These are phyloP conservation scores for Zaprionus lineosus DNA, from an alignment of 2,888 invertebrate genomes.

Conservation along the genomic window DNA sequence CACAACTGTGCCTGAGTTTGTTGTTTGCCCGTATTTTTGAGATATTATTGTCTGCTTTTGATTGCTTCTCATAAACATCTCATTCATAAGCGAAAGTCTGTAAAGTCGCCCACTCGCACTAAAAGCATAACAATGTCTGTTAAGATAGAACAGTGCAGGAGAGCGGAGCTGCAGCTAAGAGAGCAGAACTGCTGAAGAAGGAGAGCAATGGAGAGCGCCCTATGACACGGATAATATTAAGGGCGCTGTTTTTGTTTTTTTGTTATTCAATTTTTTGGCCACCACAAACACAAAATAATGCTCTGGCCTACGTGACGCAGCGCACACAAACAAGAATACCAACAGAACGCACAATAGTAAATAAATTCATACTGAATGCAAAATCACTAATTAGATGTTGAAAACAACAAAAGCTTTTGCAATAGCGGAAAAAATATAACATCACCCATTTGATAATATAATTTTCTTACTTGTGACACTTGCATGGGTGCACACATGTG, in stretches of 20 bases:
- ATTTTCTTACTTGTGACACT: slow-evolving; percentile 6
- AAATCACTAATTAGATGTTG: slow-evolving; percentile 22
- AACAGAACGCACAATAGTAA: slow-evolving; percentile 48
- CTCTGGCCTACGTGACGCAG: slow-evolving; percentile 60
- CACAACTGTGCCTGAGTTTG: slow-evolving; percentile 9
- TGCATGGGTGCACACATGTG: slow-evolving; percentile 12
- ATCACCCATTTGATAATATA: not conserved
- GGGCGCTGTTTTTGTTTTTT: slow-evolving; percentile 36
- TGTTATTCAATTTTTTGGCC: slow-evolving; percentile 3
- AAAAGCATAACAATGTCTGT: slow-evolving; percentile 5
- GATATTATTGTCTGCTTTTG: slow-evolving; percentile 29
- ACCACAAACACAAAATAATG: slow-evolving; percentile 7
- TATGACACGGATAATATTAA: slow-evolving; percentile 49
- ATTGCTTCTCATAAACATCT: slow-evolving; percentile 19
- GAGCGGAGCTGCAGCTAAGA: not conserved
- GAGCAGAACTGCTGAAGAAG: no score
- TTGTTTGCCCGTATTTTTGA: slow-evolving; percentile 21
- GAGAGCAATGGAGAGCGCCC: slow-evolving; percentile 26
- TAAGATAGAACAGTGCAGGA: slow-evolving; percentile 20
- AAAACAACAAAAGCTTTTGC: slow-evolving; percentile 22
- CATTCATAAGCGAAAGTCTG: slow-evolving; percentile 55
- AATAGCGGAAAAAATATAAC: slow-evolving; percentile 2
- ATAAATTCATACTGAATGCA: slow-evolving; percentile 26
- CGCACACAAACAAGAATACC: slow-evolving; percentile 44
- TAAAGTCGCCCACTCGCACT: slow-evolving; percentile 20